Evolutionary conservation across 2,888 invertebrate species (phyloP).

Genomic region (Argynnis bischoffii): DNA sequence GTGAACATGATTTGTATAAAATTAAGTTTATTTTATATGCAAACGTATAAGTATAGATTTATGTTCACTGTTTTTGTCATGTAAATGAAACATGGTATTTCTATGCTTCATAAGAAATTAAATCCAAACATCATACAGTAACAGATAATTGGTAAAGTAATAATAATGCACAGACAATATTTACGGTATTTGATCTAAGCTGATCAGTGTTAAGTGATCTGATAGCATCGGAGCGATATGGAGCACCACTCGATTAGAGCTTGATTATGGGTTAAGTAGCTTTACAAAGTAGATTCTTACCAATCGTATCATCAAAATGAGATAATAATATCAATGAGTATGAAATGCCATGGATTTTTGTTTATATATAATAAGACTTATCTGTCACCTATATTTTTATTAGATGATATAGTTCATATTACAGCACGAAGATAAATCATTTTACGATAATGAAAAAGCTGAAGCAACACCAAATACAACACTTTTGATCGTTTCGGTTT

Average conservation of each 20-base stretch:
- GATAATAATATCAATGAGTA: too few species aligned
- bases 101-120: too few species aligned
- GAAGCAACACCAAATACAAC: conserved; percentile 7
- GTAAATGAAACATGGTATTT: too few species aligned
- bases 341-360: too few species aligned
- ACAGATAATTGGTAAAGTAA: too few species aligned
- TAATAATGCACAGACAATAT: not conserved
- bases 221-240: conserved; percentile 5
- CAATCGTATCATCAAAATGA: not conserved
- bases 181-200: conserved; percentile 4
- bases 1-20: too few species aligned
- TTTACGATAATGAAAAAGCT: not conserved
- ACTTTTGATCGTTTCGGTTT: conserved; percentile 20
- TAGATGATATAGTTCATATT: not conserved
- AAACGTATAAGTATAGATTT: too few species aligned
- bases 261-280: not conserved
- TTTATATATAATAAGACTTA: too few species aligned
- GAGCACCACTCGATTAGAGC: not conserved
- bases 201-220: conserved; percentile 1
- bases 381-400: not conserved
- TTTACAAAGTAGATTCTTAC: not conserved
- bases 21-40: too few species aligned
- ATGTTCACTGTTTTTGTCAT: too few species aligned
- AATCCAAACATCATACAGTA: too few species aligned
- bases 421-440: not conserved